Evolutionary conservation across 2,113 vertebrate genomes (phyloP).

Genomic region (Azemiops feae): DNA sequence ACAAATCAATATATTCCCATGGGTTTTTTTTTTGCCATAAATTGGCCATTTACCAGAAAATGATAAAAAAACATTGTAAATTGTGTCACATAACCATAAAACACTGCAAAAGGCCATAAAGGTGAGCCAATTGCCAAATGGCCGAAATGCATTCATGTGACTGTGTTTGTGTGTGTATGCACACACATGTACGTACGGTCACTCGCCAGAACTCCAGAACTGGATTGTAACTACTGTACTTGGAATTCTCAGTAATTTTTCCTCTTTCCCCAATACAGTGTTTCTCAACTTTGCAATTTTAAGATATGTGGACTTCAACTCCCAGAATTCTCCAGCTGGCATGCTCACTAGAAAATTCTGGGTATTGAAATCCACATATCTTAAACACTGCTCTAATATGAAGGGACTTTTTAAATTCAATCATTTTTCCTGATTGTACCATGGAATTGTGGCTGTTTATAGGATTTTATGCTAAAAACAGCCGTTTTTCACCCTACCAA

Average conservation of each 20-base stretch:
- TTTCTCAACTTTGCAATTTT: not conserved
- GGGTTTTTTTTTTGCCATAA: too few relatives aligned
- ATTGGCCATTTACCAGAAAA: not conserved
- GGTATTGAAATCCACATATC: not conserved
- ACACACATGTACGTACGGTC: not conserved
- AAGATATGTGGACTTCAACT: not conserved
- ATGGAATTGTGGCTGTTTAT: fast-evolving
- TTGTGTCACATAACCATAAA: not conserved
- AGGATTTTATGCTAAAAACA: fast-evolving
- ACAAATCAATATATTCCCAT: not conserved
- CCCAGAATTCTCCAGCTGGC: not conserved
- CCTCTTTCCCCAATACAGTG: not conserved
- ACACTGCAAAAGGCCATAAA: not conserved
- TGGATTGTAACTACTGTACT: not conserved
- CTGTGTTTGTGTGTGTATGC: not conserved
- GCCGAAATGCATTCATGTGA: not conserved
- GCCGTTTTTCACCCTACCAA: not conserved
- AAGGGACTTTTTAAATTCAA: not conserved
- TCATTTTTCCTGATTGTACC: not conserved
- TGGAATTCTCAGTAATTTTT: not conserved
- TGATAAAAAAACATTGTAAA: not conserved
- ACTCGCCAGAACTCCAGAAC: not conserved
- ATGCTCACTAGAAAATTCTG: not conserved
- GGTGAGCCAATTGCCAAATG: not conserved
- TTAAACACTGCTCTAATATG: not conserved